Conservation (phyloP, 2,797 vertebrate genomes). For the Typhlichthys eigenmanni region DNA sequence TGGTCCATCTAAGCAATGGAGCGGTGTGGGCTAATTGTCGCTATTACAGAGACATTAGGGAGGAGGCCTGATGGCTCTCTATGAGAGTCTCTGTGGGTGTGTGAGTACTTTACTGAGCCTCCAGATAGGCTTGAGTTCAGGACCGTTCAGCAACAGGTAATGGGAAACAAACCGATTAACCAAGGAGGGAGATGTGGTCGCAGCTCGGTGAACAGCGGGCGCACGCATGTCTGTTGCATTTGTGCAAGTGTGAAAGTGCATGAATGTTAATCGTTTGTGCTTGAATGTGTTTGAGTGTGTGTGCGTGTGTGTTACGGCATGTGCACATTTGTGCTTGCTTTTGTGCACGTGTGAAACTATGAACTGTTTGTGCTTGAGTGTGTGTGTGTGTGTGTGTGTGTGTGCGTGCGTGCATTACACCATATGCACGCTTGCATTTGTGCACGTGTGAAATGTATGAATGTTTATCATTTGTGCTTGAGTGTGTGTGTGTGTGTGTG, state of each 20-base stretch:
- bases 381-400: not conserved
- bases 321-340: too few species aligned
- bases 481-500: too few species aligned
- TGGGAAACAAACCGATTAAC: constrained; percentile 36
- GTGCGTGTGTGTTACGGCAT: not conserved
- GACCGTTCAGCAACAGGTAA: constrained; percentile 36
- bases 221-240: not conserved
- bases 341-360: too few species aligned
- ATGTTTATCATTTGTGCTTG: too few species aligned
- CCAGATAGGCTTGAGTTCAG: constrained; percentile 36
- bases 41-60: constrained; percentile 55
- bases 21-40: constrained; percentile 58
- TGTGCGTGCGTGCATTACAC: too few species aligned
- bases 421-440: too few species aligned
- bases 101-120: constrained; percentile 48
- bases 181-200: constrained; percentile 1
- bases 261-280: not conserved
- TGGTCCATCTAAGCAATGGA: constrained; percentile 47
- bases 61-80: not conserved
- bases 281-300: not conserved
- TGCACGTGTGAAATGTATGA: too few species aligned
- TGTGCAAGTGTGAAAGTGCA: not conserved
- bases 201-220: not conserved
- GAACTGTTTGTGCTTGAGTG: too few species aligned
- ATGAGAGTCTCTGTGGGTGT: constrained; percentile 32